These are phyloP conservation scores for Sander lucioperca DNA, from an alignment of 2,113 vertebrate genomes.

Conservation along the genomic window DNA sequence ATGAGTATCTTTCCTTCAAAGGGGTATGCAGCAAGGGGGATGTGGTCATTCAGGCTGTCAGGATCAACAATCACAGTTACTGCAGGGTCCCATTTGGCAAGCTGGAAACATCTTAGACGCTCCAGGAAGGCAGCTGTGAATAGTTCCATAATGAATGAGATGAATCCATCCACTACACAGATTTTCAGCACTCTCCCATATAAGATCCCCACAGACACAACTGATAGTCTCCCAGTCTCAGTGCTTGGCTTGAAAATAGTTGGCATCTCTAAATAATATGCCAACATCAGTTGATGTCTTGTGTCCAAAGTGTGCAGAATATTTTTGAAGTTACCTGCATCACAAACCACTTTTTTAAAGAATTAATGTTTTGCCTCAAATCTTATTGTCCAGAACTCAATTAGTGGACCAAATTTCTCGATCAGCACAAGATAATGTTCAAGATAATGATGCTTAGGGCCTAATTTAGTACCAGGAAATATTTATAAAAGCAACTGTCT, in stretches of 20 bases:
- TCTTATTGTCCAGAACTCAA: conserved; percentile 21
- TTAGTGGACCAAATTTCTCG: too few relatives aligned
- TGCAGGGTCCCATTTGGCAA: conserved; percentile 17
- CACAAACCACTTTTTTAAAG: too few relatives aligned
- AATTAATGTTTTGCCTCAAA: conserved; percentile 60
- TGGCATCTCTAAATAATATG: conserved; percentile 57
- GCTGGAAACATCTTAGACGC: conserved; percentile 47
- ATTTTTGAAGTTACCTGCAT: conserved; percentile 35
- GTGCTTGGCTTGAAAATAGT: conserved; percentile 47
- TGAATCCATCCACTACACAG: conserved; percentile 13
- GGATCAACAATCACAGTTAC: conserved; percentile 31
- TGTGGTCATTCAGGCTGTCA: conserved; percentile 31
- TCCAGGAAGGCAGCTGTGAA: conserved; percentile 30
- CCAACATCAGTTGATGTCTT: conserved; percentile 57
- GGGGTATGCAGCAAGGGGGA: conserved; percentile 32
- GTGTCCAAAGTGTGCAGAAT: conserved; percentile 39
- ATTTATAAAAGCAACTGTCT: conserved; percentile 35
- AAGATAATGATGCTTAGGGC: conserved; percentile 39
- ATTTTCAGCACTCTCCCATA: conserved; percentile 10
- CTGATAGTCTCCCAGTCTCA: conserved; percentile 4
- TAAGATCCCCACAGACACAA: too few relatives aligned
- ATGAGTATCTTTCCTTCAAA: conserved; percentile 28
- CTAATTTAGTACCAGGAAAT: conserved; percentile 39
- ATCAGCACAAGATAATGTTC: conserved; percentile 52
- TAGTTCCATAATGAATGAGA: conserved; percentile 48